Conservation (phyloP, 2,113 vertebrate genomes). For the Nycticryphes semicollaris region DNA sequence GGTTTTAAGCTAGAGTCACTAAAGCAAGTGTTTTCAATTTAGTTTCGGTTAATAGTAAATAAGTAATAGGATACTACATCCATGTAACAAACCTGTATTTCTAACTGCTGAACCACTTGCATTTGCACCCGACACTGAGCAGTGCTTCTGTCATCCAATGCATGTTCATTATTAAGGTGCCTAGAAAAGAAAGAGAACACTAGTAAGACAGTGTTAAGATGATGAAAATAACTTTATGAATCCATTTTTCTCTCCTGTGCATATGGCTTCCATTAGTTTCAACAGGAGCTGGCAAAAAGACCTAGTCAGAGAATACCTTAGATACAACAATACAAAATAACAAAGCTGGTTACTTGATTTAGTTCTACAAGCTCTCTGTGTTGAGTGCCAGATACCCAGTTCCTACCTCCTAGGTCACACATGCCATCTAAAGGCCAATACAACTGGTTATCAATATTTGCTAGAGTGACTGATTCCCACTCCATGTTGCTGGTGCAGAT, state of each 20-base stretch:
- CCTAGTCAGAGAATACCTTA: neutral
- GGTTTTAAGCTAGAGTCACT: neutral
- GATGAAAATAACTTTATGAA: neutral
- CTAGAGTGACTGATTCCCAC: neutral
- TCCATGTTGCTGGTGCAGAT: neutral
- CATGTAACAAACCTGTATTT: slow-evolving; percentile 90
- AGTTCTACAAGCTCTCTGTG: neutral
- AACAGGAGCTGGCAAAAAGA: neutral
- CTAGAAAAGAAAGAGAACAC: slow-evolving; percentile 72
- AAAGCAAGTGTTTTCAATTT: slow-evolving; percentile 12
- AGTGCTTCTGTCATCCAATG: slow-evolving; percentile 96
- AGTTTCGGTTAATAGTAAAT: neutral
- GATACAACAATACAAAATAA: neutral
- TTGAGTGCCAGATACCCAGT: neutral
- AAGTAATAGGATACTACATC: neutral
- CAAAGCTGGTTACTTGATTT: neutral
- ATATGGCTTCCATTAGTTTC: neutral
- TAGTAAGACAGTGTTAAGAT: neutral
- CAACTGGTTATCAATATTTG: neutral
- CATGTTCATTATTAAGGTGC: slow-evolving; percentile 99
- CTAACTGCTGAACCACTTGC: slow-evolving; percentile 98
- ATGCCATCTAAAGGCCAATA: neutral
- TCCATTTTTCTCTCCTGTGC: neutral
- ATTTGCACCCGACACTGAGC: slow-evolving; percentile 99
- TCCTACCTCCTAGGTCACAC: neutral